Base-by-base conservation (phyloP, 2,113 vertebrate species). In the Bagarius yarrelli region DNA sequence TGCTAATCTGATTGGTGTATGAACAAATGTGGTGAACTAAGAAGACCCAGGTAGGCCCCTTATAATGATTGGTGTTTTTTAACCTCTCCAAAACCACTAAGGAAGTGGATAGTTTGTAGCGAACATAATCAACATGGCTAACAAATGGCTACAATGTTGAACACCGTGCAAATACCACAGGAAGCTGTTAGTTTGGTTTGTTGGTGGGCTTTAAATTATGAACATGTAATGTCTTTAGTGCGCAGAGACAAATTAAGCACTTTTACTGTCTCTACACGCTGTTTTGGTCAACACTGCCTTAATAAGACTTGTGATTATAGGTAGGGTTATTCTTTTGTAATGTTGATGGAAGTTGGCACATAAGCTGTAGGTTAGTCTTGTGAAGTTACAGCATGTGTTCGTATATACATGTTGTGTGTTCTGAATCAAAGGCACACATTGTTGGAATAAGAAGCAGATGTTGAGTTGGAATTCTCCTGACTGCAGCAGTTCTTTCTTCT, bases 371-470 rank as follows among this genome's bases (percentile, higher is more conserved):
- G 44, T 47, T 47, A 32, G 40, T 71, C 30, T 79, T 67, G 40
- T 67, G 66, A 72, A 73, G 32, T 15, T 78, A 19, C 60, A 69
- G 44, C 13, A 50, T 81, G 61, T 69, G 53, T 72, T 76, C 78
- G 77, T 71, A 50, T 81, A 78, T 78, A 60, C 63, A 61, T 80
- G 81, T 84, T 85, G 84, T 83, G 83, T 79, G 81, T 87, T 83
- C 30, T 73, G 90, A 93, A 93, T 94, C 91, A 94, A 94, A 93
- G 89, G 87, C 80, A 63, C 87, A 87, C 89, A 91, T 94, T 96
- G 96, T 97, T 85, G 88, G 91, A 96, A 96, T 87, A 92, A 94
- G 94, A 95, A 95, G 93, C 95, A 97, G 95, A 96, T 96, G 95
- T 94, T 92, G 57, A 89, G 86, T 90, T 89, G 91, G 89, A 94